phyloP scores from a whole-genome alignment of 2,113 vertebrate species.

The Periophthalmodon schlosseri region DNA sequence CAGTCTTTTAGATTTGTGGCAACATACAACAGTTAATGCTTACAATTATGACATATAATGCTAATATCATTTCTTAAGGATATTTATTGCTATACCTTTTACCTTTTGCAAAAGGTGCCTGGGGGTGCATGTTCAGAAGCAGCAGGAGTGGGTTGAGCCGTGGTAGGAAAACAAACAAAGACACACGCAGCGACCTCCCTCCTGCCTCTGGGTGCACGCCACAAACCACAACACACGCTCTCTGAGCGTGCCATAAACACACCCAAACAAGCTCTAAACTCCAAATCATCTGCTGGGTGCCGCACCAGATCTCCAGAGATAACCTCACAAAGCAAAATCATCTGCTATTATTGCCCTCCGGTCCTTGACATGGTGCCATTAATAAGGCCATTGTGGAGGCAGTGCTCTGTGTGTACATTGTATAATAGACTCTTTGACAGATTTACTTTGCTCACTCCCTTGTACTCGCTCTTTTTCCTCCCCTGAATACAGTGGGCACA shows the following conservation, averaged over 20 bases:
- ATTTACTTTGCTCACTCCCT: conserved; percentile 66
- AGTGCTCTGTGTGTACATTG: conserved; percentile 66
- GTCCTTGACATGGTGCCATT: conserved; percentile 78
- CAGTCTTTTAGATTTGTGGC: too few species aligned
- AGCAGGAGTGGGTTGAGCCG: conserved; percentile 14
- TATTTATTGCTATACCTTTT: not conserved
- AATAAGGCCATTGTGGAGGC: conserved; percentile 77
- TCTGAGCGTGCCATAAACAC: conserved; percentile 20
- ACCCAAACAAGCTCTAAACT: conserved; percentile 54
- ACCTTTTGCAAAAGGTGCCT: conserved; percentile 1
- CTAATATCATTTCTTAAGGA: not conserved
- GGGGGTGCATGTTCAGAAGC: conserved; percentile 19
- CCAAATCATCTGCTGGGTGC: conserved; percentile 69
- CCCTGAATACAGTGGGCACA: conserved; percentile 65
- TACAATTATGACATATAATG: too few species aligned
- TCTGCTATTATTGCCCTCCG: conserved; percentile 71
- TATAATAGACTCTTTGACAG: conserved; percentile 82
- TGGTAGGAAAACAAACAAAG: conserved; percentile 75
- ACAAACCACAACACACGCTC: conserved; percentile 63
- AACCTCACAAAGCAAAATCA: conserved; percentile 81
- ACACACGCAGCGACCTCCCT: conserved; percentile 72
- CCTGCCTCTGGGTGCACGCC: conserved; percentile 69
- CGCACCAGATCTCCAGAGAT: conserved; percentile 68
- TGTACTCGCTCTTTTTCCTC: conserved; percentile 26
- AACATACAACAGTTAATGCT: too few species aligned